Conservation (phyloP, 2,888 invertebrate genomes). For the Platycheirus albimanus region DNA sequence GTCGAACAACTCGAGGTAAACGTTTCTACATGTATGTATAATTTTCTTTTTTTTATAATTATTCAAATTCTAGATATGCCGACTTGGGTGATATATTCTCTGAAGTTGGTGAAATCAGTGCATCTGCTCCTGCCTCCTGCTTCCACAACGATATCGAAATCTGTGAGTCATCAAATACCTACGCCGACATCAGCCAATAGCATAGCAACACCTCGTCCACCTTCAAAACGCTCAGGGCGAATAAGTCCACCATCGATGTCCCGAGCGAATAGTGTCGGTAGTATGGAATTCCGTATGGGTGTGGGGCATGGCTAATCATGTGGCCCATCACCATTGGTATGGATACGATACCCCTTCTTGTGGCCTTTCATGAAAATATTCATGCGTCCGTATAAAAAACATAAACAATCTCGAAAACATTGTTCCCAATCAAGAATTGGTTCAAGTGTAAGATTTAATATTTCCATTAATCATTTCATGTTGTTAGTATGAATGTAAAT, state of each 20-base stretch:
- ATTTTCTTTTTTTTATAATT: not conserved
- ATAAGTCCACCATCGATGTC: conserved; percentile 86
- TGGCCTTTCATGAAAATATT: conserved; percentile 98
- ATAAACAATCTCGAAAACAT: conserved; percentile 93
- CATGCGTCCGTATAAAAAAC: conserved; percentile 97
- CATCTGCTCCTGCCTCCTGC: conserved; percentile 86
- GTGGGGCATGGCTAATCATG: conserved; percentile 92
- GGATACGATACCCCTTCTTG: conserved; percentile 97
- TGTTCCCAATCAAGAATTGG: conserved; percentile 95
- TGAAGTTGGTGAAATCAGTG: conserved; percentile 91
- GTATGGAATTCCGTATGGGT: conserved; percentile 91
- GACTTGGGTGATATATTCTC: conserved; percentile 92
- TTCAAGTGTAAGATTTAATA: conserved; percentile 87
- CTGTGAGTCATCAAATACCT: conserved; percentile 86
- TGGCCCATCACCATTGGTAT: conserved; percentile 98
- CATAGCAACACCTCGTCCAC: conserved; percentile 94
- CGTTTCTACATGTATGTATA: not conserved
- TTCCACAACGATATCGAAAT: conserved; percentile 82
- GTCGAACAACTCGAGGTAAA: conserved; percentile 87
- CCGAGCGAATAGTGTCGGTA: conserved; percentile 89
- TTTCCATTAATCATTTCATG: not conserved
- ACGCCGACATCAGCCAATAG: conserved; percentile 89
- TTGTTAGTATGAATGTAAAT: not conserved
- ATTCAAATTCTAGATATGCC: conserved; percentile 82
- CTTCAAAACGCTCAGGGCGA: conserved; percentile 90